Evolutionary conservation across 2,888 invertebrate genomes (phyloP), one percentile per base, ranked within the genome.

Genomic region (Dermolepida albohirtum): DNA sequence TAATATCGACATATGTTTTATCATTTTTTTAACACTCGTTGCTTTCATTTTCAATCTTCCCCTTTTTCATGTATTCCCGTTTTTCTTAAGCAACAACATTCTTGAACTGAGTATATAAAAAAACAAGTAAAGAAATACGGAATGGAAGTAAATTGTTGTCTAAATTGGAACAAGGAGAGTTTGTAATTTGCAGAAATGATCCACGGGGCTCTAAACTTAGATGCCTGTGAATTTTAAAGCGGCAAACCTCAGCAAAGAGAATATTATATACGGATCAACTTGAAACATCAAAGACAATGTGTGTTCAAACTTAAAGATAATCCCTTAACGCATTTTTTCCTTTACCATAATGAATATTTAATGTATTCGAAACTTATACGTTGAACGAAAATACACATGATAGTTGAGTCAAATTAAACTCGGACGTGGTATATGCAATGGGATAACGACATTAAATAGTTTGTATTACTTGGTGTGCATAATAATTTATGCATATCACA

Each of bases 251-350:
- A 68, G 50, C 66, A 74, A 72, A 74, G 74, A 63, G 74, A 74
- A 74, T 74, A 72, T 73, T 73, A 71, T 73, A 74, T 74, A 69
- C 64, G 71, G 47, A 47, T 67, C 52, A 67, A 54, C 54, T 49
- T 41, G 62, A 39, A 44, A 67, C 64, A 63, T 67, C 67, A 67
- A 67, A 67, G 64, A 67, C 67, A 67, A 67, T 67, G 64, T 64
- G 55, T 64, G 44, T 63, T 63, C 52, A 67, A 67, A 67, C 51
- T 64, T 63, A 43, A 44, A 63, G 67, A 64, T 59, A 55, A 67
- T 54, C 64, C 49, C 29, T n/a, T 16, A 44, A 64, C 34, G 34
- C 44, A 64, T 47, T 67, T 64, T 17, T 34, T 50, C 8, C 16
- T 27, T 7, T 17, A 10, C 11, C 11, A n/a, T 64, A 50, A 51